A percentile compares a stretch with the other conserved stretches of the same genome.
phyloP scores from a whole-genome alignment of 2,888 invertebrate species.

The Drosophila quinaria region DNA sequence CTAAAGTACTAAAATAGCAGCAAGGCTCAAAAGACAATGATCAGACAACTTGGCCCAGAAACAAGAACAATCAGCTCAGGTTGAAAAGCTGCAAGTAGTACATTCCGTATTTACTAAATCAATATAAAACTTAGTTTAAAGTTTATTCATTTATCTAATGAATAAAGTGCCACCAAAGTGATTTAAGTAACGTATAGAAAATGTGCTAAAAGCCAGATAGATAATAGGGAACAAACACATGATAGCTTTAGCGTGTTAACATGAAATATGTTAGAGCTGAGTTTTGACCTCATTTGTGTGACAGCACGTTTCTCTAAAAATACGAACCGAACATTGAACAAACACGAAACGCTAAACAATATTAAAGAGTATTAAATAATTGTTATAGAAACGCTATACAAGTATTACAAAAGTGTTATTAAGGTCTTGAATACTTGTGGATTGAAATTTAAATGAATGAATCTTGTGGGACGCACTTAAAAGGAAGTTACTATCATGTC shows the following conservation, averaged over 20 bases:
- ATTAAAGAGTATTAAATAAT: slow-evolving; percentile 3
- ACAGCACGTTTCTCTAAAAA: slow-evolving; percentile 9
- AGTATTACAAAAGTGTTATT: neutral
- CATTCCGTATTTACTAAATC: slow-evolving; percentile 1
- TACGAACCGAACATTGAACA: neutral
- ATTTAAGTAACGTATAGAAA: slow-evolving; percentile 6
- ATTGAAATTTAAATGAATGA: neutral
- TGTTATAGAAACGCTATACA: neutral
- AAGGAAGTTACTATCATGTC: slow-evolving; percentile 11
- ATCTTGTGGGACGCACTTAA: neutral
- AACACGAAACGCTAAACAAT: neutral
- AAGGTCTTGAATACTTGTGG: neutral
- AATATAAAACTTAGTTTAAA: slow-evolving; percentile 4
- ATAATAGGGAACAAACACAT: neutral
- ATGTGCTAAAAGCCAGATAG: neutral
- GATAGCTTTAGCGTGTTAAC: slow-evolving; percentile 18
- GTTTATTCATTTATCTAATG: slow-evolving; percentile 6
- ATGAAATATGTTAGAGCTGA: slow-evolving; percentile 11
- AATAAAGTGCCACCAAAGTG: neutral
- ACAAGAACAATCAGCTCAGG: neutral
- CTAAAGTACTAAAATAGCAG: neutral
- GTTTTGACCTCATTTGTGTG: slow-evolving; percentile 14
- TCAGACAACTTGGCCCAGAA: slow-evolving; percentile 2
- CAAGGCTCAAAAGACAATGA: slow-evolving; percentile 5
- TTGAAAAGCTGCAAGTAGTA: neutral